Evolutionary conservation across 2,888 invertebrate species (phyloP).

Genomic region (Trypoxylon attenuatum): DNA sequence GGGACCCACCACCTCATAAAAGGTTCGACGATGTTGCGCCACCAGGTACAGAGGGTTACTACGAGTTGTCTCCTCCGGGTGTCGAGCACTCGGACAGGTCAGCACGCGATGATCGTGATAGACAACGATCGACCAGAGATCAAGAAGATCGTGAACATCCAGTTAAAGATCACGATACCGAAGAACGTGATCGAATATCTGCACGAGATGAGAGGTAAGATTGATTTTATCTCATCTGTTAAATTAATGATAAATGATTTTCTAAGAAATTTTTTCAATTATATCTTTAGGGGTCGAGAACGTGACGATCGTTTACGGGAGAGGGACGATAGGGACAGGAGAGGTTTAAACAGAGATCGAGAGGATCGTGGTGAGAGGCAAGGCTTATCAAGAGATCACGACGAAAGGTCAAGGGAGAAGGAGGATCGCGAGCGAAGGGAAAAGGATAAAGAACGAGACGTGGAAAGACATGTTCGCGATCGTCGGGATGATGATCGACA

Average conservation of each 20-base stretch:
- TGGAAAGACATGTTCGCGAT: conserved; percentile 66
- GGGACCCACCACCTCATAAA: conserved; percentile 65
- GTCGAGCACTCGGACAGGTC: conserved; percentile 68
- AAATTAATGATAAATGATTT: too few species aligned
- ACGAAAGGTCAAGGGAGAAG: conserved; percentile 67
- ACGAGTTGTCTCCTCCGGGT: conserved; percentile 71
- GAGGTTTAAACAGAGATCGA: conserved; percentile 60
- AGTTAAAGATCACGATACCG: conserved; percentile 65
- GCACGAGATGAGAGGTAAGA: conserved; percentile 67
- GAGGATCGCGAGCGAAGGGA: conserved; percentile 68
- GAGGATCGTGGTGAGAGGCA: conserved; percentile 69
- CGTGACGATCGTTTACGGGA: conserved; percentile 63
- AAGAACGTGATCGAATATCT: conserved; percentile 63
- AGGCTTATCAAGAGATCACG: conserved; percentile 65
- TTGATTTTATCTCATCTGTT: background rate
- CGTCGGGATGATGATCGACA: conserved; percentile 67
- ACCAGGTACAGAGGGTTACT: conserved; percentile 75
- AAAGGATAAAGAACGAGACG: conserved; percentile 68
- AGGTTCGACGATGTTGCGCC: conserved; percentile 73
- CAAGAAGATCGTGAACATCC: conserved; percentile 64
- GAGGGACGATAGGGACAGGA: conserved; percentile 61
- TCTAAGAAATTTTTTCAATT: too few species aligned
- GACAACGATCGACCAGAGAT: conserved; percentile 58
- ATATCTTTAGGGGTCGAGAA: conserved; percentile 56
- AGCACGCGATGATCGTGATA: conserved; percentile 62